Evolutionary conservation across 2,888 invertebrate species (phyloP).

Genomic region (Zygogramma bicolorata): DNA sequence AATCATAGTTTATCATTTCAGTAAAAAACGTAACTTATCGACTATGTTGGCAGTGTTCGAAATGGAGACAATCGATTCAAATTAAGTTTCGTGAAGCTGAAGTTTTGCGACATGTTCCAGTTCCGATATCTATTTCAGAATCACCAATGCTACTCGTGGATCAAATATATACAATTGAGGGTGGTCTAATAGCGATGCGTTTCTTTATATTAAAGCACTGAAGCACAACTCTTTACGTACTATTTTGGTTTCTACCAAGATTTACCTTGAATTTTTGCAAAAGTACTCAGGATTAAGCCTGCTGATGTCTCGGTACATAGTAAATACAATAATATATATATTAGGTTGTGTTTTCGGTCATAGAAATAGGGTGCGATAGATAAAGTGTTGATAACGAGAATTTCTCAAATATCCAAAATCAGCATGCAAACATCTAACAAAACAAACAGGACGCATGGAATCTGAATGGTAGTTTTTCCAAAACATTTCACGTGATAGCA

Average conservation of each 20-base stretch:
- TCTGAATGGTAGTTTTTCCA: background rate
- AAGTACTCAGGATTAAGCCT: conserved; percentile 52
- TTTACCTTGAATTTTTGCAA: conserved; percentile 50
- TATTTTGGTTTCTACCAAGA: conserved; percentile 32
- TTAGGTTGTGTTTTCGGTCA: conserved; percentile 24
- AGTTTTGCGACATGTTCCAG: too few species aligned
- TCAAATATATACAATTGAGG: too few species aligned
- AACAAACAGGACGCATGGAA: background rate
- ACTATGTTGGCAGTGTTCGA: too few species aligned
- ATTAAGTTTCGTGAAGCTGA: too few species aligned
- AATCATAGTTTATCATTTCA: too few species aligned
- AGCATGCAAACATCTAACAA: background rate
- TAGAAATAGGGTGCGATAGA: background rate
- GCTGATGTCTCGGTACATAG: conserved; percentile 40
- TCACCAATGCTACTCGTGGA: too few species aligned
- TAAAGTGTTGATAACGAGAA: background rate
- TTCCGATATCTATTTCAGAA: too few species aligned
- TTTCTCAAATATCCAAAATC: background rate
- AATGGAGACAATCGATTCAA: too few species aligned
- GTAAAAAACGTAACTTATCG: too few species aligned
- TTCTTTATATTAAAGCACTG: conserved; percentile 29
- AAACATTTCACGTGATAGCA: background rate
- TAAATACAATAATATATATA: conserved; percentile 37
- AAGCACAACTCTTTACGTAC: conserved; percentile 40
- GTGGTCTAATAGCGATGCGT: background rate